Conservation (phyloP, 2,888 invertebrate species). For the Halocaridina rubra region DNA sequence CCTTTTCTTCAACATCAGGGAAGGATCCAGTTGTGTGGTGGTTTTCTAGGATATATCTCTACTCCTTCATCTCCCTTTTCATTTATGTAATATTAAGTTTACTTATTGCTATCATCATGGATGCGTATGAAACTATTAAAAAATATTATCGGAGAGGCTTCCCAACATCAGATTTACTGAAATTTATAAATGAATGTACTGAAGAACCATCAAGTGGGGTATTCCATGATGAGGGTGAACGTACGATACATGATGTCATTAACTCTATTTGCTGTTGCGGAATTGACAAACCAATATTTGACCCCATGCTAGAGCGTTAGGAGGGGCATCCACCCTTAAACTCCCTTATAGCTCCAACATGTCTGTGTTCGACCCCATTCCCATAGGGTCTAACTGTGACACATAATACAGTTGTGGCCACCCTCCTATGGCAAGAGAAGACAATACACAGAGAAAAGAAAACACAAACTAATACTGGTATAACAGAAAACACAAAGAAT, state of each 20-base stretch:
- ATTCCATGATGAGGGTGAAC: conserved; percentile 55
- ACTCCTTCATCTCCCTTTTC: conserved; percentile 94
- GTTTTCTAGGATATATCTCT: conserved; percentile 94
- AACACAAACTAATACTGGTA: too few relatives aligned
- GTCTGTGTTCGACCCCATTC: too few relatives aligned
- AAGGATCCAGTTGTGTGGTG: conserved; percentile 91
- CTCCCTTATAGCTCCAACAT: too few relatives aligned
- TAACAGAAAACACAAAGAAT: too few relatives aligned
- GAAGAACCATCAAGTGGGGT: conserved; percentile 60
- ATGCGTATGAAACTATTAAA: conserved; percentile 98
- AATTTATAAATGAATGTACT: conserved; percentile 57
- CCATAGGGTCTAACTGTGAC: too few relatives aligned
- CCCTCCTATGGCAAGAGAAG: too few relatives aligned
- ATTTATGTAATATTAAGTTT: conserved; percentile 97
- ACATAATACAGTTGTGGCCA: too few relatives aligned
- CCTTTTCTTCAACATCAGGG: conserved; percentile 91
- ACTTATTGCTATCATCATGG: conserved; percentile 98
- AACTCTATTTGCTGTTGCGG: conserved; percentile 59
- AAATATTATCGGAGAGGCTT: conserved; percentile 61
- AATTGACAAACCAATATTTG: too few relatives aligned
- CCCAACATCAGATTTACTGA: conserved; percentile 52
- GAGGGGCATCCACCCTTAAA: too few relatives aligned
- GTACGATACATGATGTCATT: conserved; percentile 58
- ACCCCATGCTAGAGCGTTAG: too few relatives aligned
- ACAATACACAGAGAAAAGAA: too few relatives aligned